These are phyloP conservation scores for Prolemur simus DNA, from an alignment of 2,113 vertebrate genomes.

Conservation along the genomic window DNA sequence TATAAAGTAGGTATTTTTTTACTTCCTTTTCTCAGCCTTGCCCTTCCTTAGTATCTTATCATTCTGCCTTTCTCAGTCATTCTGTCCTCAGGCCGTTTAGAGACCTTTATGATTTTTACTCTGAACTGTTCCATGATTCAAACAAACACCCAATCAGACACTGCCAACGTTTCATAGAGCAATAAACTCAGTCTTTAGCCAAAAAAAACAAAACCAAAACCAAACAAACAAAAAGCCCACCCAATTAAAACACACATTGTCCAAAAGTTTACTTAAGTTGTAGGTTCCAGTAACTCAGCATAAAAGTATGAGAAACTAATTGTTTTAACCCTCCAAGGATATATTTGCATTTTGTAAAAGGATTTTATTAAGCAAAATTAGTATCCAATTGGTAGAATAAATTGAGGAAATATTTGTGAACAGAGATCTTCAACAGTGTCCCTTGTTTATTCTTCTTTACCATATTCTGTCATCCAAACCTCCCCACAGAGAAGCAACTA, in stretches of 20 bases:
- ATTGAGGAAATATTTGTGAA: not conserved
- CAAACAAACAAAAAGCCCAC: not conserved
- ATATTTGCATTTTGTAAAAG: slow-evolving; percentile 22
- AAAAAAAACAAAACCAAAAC: no score
- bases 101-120: slow-evolving; percentile 16
- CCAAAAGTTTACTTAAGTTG: slow-evolving; percentile 32
- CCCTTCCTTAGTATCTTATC: slow-evolving; percentile 17
- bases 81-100: not conserved
- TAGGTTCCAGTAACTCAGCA: not conserved
- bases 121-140: not conserved
- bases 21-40: slow-evolving; percentile 34
- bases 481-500: not conserved
- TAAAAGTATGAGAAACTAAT: slow-evolving; percentile 13
- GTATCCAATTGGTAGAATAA: slow-evolving; percentile 11
- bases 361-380: slow-evolving; percentile 52
- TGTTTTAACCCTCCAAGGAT: slow-evolving; percentile 1
- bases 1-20: slow-evolving; percentile 52
- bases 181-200: no score
- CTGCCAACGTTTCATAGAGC: no score
- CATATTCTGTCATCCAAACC: not conserved
- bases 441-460: slow-evolving; percentile 16
- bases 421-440: not conserved
- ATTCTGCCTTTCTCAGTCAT: not conserved
- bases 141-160: not conserved
- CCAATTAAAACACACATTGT: slow-evolving; percentile 16